Base-by-base conservation (phyloP, 1,140 invertebrate genomes). In the Drosophila sucinea region DNA sequence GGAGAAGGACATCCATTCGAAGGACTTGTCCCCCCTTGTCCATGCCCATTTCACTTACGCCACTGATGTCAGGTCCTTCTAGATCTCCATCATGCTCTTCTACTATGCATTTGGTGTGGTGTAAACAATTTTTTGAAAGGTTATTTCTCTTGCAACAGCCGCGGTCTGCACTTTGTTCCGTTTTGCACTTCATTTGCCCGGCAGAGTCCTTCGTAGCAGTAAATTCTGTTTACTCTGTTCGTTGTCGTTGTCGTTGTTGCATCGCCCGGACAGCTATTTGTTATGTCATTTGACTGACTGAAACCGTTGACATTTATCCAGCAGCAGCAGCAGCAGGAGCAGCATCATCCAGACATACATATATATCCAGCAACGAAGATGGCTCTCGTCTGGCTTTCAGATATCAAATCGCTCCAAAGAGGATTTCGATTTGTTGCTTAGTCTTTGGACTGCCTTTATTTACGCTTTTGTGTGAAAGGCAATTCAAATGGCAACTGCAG, bases 101-200 rank as follows among this genome's bases (percentile, higher is more conserved):
- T 51, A 27, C 33, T 25, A 58, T 35, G 56, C 17, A 60, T 23
- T 56, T 33, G 11, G 60, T 56, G 65, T 82, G 69, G 60, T 66
- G 83, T 79, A 86, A 87, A 82, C 82, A 76, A 82, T 87, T 86
- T 51, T 86, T 87, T 87, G 76, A 86, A 79, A 87, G 83, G 75
- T 87, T 87, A 87, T 87, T 87, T 86, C 73, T 78, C 71, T 73
- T 73, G 79, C 64, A 77, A 72, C 79, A 72, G 79, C 60, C 83
- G 79, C 76, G 83, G 64, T 76, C 75, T 65, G 64, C 64, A 82
- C 60, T 83, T 77, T 77, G 83, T 79, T 87, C 65, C 83, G 83
- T 44, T 86, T 86, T 86, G 83, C 83, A 86, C 83, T 86, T 87
- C 83, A 86, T 86, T 86, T 86, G 41, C 75, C 61, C 44, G 60